Conservation (phyloP, 2,797 vertebrate species). For the Acanthiza pusilla region DNA sequence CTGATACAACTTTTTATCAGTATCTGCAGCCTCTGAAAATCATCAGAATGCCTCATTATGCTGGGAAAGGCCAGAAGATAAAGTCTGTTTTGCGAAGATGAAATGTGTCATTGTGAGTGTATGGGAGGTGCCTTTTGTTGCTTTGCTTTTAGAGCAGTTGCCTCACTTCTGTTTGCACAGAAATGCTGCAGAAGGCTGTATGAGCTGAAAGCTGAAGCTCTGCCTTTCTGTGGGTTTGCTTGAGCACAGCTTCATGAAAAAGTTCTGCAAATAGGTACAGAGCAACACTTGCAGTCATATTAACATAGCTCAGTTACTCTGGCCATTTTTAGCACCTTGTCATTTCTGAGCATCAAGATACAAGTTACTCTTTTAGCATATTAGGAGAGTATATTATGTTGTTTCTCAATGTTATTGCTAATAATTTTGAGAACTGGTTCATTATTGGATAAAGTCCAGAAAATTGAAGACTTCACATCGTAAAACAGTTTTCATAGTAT, state of each 20-base stretch:
- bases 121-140: not conserved
- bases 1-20: not conserved
- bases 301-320: not conserved
- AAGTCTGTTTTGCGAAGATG: not conserved
- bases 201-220: not conserved
- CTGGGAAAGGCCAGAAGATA: not conserved
- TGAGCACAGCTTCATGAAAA: not conserved
- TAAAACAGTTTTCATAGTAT: not conserved
- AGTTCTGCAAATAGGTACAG: not conserved
- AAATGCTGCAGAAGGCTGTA: not conserved
- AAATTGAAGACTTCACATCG: not conserved
- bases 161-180: not conserved
- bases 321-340: not conserved
- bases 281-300: not conserved
- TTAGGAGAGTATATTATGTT: not conserved
- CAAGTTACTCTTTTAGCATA: not conserved
- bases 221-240: not conserved
- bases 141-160: not conserved
- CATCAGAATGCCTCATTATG: not conserved
- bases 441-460: not conserved
- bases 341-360: not conserved
- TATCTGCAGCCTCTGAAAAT: not conserved
- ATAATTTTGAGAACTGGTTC: not conserved
- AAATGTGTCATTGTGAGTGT: not conserved
- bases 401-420: not conserved